Base-by-base conservation (phyloP, 1,140 invertebrate species). In the Penaeus vannamei region DNA sequence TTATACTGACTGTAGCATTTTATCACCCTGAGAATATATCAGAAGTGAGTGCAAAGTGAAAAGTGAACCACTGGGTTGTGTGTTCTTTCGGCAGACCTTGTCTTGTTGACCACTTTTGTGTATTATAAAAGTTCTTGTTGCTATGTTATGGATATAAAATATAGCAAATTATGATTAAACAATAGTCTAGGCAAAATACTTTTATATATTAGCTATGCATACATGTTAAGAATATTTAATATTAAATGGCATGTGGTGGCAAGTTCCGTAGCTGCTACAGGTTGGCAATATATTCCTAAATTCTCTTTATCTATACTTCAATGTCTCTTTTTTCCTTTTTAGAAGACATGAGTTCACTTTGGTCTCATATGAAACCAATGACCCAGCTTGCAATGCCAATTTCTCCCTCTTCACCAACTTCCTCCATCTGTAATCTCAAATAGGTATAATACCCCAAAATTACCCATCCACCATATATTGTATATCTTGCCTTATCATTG, bases 111-210 rank as follows among this genome's bases (percentile, higher is more conserved):
- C 66, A 72, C 32, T 72, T 72, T 26, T 72, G 66, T 72, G 66
- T 72, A 72, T 72, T 72, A 72, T 72, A 72, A n/a, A 72, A 72
- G n/a, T 72, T 72, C 66, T 72, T 72, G 66, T 72, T 72, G 66
- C 66, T 32, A 72, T 72, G 66, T n/a, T 72, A 72, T 72, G n/a
- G 66, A 72, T 26, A 72, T 72, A n/a, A 72, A 32, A 72, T 14
- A 32, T 72, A 72, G 66, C n/a, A 72, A 72, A 72, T 72, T 72
- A 72, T 32, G n/a, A 72, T 53, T 53, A 53, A 53, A 53, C 53
- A 72, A 32, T 72, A 72, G 66, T 32, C n/a, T 72, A 72, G 66
- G 66, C 53, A 53, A 72, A 26, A n/a, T 72, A 72, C 66, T 72
- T 72, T 72, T 72, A 26, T 72, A 72, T 72, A 72, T 72, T 72